Evolutionary conservation across 1,140 invertebrate genomes (phyloP).

Genomic region (Druon quercuslanigerum): DNA sequence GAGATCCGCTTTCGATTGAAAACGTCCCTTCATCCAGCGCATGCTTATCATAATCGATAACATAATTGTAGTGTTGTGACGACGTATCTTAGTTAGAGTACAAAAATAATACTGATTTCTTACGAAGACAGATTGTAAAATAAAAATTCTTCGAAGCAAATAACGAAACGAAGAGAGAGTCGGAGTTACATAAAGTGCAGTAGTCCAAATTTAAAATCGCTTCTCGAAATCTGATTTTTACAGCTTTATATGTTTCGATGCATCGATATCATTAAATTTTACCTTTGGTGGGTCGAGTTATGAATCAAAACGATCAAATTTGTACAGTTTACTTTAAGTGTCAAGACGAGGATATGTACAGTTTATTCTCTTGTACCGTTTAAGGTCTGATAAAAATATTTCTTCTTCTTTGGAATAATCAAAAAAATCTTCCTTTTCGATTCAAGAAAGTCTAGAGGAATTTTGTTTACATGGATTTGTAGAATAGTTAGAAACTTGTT

Average conservation of each 20-base stretch:
- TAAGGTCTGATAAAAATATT: neutral
- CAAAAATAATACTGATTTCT: conserved; percentile 50
- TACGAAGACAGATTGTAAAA: conserved; percentile 37
- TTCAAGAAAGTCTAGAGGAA: neutral
- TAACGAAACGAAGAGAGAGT: neutral
- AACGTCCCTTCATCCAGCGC: conserved; percentile 1
- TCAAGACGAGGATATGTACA: conserved; percentile 1
- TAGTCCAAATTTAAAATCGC: conserved; percentile 30
- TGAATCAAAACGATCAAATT: conserved; percentile 12
- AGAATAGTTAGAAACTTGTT: neutral
- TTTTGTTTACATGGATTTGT: neutral
- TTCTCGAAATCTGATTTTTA: conserved; percentile 39
- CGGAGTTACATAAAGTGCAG: conserved; percentile 6
- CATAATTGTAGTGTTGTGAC: conserved; percentile 45
- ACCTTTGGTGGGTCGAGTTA: neutral
- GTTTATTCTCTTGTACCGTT: neutral
- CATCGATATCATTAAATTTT: conserved; percentile 2
- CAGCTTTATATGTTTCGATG: conserved; percentile 19
- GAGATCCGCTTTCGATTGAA: conserved; percentile 42
- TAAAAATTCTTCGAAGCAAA: conserved; percentile 41
- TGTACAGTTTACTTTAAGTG: conserved; percentile 20
- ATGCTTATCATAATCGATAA: conserved; percentile 17
- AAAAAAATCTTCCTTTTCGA: neutral
- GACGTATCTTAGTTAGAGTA: conserved; percentile 59
- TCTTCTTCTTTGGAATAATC: neutral